A percentile compares a stretch with the other conserved stretches of the same genome.
These are phyloP conservation scores for Macroglossus sobrinus DNA, from an alignment of 2,113 vertebrate genomes.

Conservation along the genomic window DNA sequence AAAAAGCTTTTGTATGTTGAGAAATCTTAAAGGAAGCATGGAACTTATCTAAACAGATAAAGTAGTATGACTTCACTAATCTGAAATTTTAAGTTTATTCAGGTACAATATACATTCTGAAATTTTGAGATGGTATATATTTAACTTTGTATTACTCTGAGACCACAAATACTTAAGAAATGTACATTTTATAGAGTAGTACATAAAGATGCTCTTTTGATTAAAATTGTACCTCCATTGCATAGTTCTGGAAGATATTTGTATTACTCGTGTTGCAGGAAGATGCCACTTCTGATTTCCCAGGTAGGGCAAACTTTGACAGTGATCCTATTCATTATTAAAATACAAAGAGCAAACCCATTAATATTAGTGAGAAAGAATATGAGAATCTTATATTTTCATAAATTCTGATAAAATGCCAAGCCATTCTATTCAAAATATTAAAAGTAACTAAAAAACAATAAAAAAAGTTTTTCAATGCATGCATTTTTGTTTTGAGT, in stretches of 20 bases:
- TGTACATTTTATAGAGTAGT: not conserved
- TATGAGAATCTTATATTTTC: not conserved
- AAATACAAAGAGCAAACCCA: constrained; percentile 49
- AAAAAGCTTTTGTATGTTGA: not conserved
- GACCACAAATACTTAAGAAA: not conserved
- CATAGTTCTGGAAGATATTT: constrained; percentile 91
- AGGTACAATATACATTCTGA: not conserved
- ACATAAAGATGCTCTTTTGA: not conserved
- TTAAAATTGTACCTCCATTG: constrained; percentile 89
- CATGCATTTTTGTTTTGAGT: not conserved
- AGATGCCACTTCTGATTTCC: constrained; percentile 87
- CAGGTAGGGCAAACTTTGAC: constrained; percentile 88
- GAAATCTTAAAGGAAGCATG: not conserved
- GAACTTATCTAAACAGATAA: not conserved
- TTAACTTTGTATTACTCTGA: not conserved
- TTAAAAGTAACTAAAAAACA: constrained; percentile 7
- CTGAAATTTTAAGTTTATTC: constrained; percentile 37
- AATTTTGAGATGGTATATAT: not conserved
- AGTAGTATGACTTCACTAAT: not conserved
- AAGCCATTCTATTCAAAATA: not conserved
- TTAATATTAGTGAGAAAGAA: constrained; percentile 18
- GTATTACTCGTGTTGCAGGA: constrained; percentile 90
- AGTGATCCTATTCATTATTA: constrained; percentile 78
- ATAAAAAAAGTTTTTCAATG: not conserved
- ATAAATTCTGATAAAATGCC: constrained; percentile 21